phyloP scores from a whole-genome alignment of 1,140 invertebrate species.

The Lucilia cuprina region DNA sequence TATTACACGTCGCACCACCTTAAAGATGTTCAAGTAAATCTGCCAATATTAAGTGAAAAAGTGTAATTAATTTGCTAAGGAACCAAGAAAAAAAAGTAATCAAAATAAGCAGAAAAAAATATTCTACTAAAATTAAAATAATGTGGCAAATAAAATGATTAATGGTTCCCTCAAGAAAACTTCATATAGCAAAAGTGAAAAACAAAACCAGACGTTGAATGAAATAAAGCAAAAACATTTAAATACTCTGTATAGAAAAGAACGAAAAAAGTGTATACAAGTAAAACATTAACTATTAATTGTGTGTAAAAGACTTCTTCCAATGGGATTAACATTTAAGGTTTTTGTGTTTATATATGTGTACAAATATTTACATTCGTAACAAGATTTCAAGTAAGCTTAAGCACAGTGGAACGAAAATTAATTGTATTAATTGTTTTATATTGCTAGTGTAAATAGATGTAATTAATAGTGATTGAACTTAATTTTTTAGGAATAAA shows the following conservation, averaged over 20 bases:
- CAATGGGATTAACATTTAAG: background rate
- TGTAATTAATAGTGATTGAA: too few relatives aligned
- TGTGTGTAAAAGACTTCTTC: background rate
- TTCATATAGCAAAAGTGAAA: background rate
- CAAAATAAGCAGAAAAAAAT: background rate
- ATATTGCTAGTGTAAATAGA: too few relatives aligned
- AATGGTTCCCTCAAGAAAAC: conserved; percentile 16
- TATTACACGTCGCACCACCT: background rate
- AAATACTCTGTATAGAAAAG: background rate
- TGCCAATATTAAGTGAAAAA: background rate
- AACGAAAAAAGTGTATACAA: background rate
- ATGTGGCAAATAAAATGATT: conserved; percentile 38
- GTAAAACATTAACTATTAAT: conserved; percentile 8
- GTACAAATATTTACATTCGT: too few relatives aligned
- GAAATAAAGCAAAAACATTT: background rate
- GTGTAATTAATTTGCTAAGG: background rate
- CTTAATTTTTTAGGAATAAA: too few relatives aligned
- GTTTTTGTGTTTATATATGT: background rate
- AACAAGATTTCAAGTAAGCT: too few relatives aligned
- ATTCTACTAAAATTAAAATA: conserved; percentile 24
- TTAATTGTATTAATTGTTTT: background rate
- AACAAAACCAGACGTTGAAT: background rate
- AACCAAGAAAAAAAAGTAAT: background rate
- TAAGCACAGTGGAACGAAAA: background rate
- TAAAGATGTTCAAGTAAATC: background rate